These are phyloP conservation scores for Macrosiphum euphorbiae DNA, from an alignment of 2,888 invertebrate species.

Conservation along the genomic window DNA sequence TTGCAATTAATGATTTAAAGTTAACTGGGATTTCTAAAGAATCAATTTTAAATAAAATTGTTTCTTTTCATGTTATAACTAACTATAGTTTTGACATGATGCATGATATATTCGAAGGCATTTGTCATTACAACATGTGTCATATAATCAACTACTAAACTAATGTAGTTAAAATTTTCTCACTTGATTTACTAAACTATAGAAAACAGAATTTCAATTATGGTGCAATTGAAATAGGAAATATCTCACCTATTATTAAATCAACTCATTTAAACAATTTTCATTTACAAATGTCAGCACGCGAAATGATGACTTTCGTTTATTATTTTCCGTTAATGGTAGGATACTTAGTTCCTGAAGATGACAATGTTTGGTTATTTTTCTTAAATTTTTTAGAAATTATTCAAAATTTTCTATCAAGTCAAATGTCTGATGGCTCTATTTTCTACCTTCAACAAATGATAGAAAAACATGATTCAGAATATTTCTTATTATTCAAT, in stretches of 20 bases:
- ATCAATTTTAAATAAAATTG: neutral
- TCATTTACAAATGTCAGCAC: neutral
- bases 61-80: neutral
- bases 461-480: too few species aligned
- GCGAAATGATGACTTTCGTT: neutral
- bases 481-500: too few species aligned
- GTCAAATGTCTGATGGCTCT: too few species aligned
- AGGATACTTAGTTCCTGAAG: neutral
- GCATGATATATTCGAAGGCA: slow-evolving; percentile 20
- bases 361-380: neutral
- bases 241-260: neutral
- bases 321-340: neutral
- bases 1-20: neutral
- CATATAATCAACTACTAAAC: slow-evolving; percentile 10
- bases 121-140: slow-evolving; percentile 16
- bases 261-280: neutral
- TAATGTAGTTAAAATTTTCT: neutral
- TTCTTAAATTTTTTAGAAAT: neutral
- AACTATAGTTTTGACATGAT: slow-evolving; percentile 9
- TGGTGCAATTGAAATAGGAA: neutral
- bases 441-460: too few species aligned
- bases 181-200: neutral
- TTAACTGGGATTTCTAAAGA: neutral
- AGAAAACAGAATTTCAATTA: neutral
- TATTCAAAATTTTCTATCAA: too few species aligned